Evolutionary conservation across 64 coral and sea anemone species (phyloP), one percentile per base, ranked within the genome.

Genomic region (Stichodactyla mertensii): DNA sequence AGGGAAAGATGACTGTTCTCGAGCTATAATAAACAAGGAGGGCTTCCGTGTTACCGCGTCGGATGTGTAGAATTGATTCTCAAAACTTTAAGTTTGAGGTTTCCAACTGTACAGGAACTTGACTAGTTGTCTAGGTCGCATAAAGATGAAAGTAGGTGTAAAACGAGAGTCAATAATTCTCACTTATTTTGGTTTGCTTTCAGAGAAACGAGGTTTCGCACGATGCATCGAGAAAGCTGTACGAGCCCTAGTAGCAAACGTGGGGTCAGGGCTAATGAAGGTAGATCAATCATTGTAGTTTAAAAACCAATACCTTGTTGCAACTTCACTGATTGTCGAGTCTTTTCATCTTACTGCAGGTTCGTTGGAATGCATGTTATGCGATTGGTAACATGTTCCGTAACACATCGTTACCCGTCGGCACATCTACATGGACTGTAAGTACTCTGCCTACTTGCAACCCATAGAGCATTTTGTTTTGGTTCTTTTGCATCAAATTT

Each of bases 331-430:
- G 66, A 14, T 22, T 23, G 54, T 9, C 8, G 9, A 8, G 20
- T 16, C 66, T 77, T 45, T 45, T 45, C 36, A 45, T 45, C 36
- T 64, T 83, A 82, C 28, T 84, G 0, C 55, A 97, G 97, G 91
- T 94, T 61, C 90, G 97, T 19, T 99, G 97, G 97, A 99, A 99
- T 82, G 97, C 97, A 11, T 99, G 97, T 87, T 99, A 99, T 71
- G 97, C 97, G 16, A 16, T 94, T 10, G 97, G 97, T 19, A 99
- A 99, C 57, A 70, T 99, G 82, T 99, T 95, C 57, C 90, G 93
- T 28, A 99, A 99, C 54, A 64, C 84, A 9, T 74, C 64, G 10
- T 87, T 99, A 9, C 93, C 97, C 5, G 77, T 82, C 57, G 93
- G 91, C 60, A 87, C 85, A 16, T 86, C 93, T 83, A 52, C 86